These are phyloP conservation scores for Hyaena hyaena DNA, from an alignment of 2,113 vertebrate genomes.

Conservation along the genomic window DNA sequence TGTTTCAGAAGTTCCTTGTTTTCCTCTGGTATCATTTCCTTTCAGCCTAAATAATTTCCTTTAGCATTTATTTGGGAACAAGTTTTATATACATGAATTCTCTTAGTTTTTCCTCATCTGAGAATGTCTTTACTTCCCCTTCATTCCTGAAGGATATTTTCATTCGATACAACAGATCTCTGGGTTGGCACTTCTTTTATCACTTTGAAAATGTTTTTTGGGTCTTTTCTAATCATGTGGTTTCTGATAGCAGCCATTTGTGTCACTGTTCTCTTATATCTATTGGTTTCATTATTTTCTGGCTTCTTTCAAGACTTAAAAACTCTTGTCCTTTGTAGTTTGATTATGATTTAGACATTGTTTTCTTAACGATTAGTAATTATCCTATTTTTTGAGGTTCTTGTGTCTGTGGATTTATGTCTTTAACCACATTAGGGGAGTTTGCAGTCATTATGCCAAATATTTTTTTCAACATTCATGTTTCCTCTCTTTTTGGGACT, in stretches of 20 bases:
- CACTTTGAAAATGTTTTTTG: neutral
- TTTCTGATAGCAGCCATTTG: neutral
- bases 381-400: neutral
- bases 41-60: neutral
- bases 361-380: neutral
- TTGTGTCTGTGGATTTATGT: neutral
- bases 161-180: neutral
- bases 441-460: neutral
- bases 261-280: neutral
- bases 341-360: neutral
- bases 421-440: neutral
- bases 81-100: neutral
- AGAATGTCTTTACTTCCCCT: neutral
- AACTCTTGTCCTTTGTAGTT: neutral
- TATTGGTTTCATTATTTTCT: neutral
- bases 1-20: neutral
- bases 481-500: neutral
- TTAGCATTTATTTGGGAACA: neutral
- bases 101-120: neutral
- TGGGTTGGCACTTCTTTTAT: neutral
- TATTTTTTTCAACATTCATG: neutral
- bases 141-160: neutral
- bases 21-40: neutral
- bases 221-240: neutral
- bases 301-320: neutral